Evolutionary conservation across 2,888 invertebrate species (phyloP), one percentile per base, ranked within the genome.

Genomic region (Sycophila texana): DNA sequence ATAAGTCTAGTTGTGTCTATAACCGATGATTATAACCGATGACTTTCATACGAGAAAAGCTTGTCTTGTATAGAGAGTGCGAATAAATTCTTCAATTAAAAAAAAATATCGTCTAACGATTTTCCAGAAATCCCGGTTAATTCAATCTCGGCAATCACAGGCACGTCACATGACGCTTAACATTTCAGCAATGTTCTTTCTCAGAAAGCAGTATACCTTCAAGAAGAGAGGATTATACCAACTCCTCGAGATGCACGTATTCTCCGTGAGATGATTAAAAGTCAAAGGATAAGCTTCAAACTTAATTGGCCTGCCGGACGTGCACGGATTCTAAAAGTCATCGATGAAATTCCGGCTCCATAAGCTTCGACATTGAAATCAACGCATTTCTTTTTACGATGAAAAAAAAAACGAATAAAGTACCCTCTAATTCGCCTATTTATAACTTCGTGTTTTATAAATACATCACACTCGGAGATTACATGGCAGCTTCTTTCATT

Each of bases 111-210:
- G n/a, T n/a, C 39, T 7, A 39, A 39, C 1, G 39, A 39, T 39
- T 63, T 63, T 39, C 58, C 70, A 20, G 16, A 22, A 26, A 67
- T 58, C 22, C 58, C 22, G 49, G 20, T 65, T 26, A 30, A 63
- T 51, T n/a, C 53, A 2, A 16, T 55, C 53, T 20, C 49, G 60
- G 10, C 10, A 4, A 26, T 18, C 57, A 49, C 18, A 13, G 22
- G 14, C 67, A 67, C 16, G 22, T 66, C 22, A 39, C 4, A 7
- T 30, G 13, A 14, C 49, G 18, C 55, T 60, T 49, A 49, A 68
- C 70, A 76, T 76, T 63, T 76, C 68, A 63, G 22, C 22, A 47
- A 63, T 49, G 47, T 61, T n/a, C 20, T 51, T 76, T 76, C 76
- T 39, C 26, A 18, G 76, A 76, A 26, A 70, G 63, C 55, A 26